Evolutionary conservation across 2,797 vertebrate species (phyloP), one percentile per base, ranked within the genome.

Genomic region (Cercopithecus petaurista): DNA sequence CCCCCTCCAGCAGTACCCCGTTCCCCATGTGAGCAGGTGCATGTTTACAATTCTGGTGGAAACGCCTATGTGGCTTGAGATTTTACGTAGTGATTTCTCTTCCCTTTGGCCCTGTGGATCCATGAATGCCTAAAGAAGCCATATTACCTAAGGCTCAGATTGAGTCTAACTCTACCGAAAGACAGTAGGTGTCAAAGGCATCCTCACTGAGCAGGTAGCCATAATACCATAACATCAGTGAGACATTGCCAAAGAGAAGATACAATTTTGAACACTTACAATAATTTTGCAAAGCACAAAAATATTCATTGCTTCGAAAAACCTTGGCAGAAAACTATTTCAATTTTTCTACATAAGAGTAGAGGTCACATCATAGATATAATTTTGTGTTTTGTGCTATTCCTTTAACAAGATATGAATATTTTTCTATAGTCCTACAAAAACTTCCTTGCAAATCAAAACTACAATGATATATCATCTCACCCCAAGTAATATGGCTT

Each of bases 271-370:
- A 82, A 88, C 26, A 88, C 36, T 55, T 79, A 59, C 61, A 89
- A 90, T 39, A 50, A 77, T 81, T 96, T 96, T 73, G 50, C 86
- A 90, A 93, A 80, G 30, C 64, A 93, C 79, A 88, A 95, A 91
- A 46, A n/a, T 84, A 88, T 52, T 61, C 59, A 26, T 82, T 76
- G 41, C 64, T 21, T 48, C 64, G 48, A 81, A 72, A n/a, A 67
- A 52, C 5, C 50, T 92, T 64, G 67, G 57, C 33, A 89, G 50
- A 97, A 97, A 86, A 93, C 15, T 72, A 39, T 77, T 81, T 91
- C 48, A 73, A 4, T 43, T 48, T 92, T 90, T 90, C 77, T 86
- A 93, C 0, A 4, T 73, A 67, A 50, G 17, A 59, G 1, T 52
- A 73, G 3, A 36, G 50, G 50, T 94, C 39, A 89, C 24, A 79